Evolutionary conservation across 2,888 invertebrate genomes (phyloP).

Genomic region (Tholera decimalis): DNA sequence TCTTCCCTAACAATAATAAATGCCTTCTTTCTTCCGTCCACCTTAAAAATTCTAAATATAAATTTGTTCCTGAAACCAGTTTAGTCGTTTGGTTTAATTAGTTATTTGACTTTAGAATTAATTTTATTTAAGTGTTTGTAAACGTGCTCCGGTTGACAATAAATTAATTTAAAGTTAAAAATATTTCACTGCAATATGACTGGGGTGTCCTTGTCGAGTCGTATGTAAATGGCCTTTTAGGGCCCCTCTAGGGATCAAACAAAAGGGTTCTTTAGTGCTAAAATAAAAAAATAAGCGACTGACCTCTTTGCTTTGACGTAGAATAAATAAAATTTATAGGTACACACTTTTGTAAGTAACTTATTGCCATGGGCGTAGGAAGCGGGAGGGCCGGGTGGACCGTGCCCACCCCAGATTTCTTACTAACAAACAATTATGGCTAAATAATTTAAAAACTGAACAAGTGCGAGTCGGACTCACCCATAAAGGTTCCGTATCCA

Average conservation of each 20-base stretch:
- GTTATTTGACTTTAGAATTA: slow-evolving; percentile 42
- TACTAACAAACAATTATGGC: too few relatives aligned
- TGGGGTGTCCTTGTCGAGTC: slow-evolving; percentile 14
- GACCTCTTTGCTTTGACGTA: neutral
- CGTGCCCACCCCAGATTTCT: too few relatives aligned
- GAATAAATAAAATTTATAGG: slow-evolving; percentile 4
- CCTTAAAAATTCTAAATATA: slow-evolving; percentile 7
- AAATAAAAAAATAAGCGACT: slow-evolving; percentile 7
- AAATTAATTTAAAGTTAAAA: slow-evolving; percentile 43
- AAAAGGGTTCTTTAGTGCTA: slow-evolving; percentile 4
- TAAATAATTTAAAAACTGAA: too few relatives aligned
- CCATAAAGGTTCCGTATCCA: too few relatives aligned
- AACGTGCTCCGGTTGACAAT: slow-evolving; percentile 26
- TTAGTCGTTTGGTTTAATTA: slow-evolving; percentile 39
- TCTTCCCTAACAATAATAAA: slow-evolving; percentile 18
- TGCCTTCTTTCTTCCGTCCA: neutral
- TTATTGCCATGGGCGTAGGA: too few relatives aligned
- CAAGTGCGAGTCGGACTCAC: too few relatives aligned
- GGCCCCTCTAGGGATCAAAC: slow-evolving; percentile 2
- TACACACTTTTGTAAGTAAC: neutral
- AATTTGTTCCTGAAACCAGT: slow-evolving; percentile 16
- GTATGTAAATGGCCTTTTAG: slow-evolving; percentile 21
- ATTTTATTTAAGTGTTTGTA: slow-evolving; percentile 41
- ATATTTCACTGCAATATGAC: slow-evolving; percentile 21
- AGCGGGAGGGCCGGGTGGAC: too few relatives aligned